A percentile compares a stretch with the other conserved stretches of the same genome.
These are phyloP conservation scores for Tragelaphus eurycerus DNA, from an alignment of 2,797 vertebrate genomes.

Conservation along the genomic window DNA sequence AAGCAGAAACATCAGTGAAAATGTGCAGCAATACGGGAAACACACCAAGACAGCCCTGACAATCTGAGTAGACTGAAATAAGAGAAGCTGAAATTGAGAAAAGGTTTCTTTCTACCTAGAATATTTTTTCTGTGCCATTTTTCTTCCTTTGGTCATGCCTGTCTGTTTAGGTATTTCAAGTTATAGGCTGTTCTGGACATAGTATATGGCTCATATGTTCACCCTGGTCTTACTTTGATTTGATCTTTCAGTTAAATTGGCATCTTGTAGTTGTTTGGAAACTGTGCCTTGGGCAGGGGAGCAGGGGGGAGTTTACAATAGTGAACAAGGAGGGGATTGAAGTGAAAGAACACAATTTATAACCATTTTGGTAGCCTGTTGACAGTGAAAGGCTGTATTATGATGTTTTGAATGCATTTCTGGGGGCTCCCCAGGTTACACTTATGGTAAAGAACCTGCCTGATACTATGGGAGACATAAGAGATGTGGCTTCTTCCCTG, in stretches of 20 bases:
- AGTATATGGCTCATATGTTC: not conserved
- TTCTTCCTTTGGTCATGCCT: not conserved
- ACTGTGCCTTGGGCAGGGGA: not conserved
- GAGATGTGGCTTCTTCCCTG: not conserved
- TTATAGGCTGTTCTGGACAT: not conserved
- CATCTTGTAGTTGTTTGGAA: constrained; percentile 49
- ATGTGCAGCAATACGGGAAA: not conserved
- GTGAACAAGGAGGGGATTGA: not conserved
- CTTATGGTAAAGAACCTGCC: not conserved
- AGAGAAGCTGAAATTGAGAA: not conserved
- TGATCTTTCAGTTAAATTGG: constrained; percentile 56
- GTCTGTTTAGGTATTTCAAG: not conserved
- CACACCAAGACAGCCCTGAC: not conserved
- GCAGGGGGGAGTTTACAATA: not conserved
- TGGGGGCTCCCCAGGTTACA: not conserved
- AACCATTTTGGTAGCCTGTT: constrained; percentile 22
- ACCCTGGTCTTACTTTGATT: constrained; percentile 42
- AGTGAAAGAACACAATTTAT: constrained; percentile 29
- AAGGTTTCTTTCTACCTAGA: not conserved
- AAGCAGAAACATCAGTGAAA: not conserved
- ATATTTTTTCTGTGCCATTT: not conserved
- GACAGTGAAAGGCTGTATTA: not conserved
- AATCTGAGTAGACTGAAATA: not conserved
- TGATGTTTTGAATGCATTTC: constrained; percentile 7
- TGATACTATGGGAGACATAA: not conserved